These are phyloP conservation scores for Gastrophysa polygoni DNA, from an alignment of 2,888 invertebrate species.

Conservation along the genomic window DNA sequence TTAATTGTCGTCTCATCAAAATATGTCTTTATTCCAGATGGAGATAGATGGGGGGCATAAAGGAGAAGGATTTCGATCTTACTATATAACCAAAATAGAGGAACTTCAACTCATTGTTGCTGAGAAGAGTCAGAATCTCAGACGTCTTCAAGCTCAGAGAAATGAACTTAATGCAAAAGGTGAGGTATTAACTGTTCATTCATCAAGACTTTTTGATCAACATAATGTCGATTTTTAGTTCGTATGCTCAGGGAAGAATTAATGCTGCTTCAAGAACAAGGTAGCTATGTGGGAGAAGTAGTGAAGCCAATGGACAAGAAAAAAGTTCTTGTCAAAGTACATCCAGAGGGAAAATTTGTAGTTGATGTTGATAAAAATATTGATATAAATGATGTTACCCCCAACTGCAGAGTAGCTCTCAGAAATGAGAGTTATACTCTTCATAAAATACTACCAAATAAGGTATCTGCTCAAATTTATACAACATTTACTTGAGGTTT, in stretches of 20 bases:
- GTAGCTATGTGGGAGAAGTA: conserved; percentile 99
- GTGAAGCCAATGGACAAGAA: conserved; percentile 99
- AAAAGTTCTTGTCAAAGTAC: conserved; percentile 98
- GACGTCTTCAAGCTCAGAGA: conserved; percentile 95
- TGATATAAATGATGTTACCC: conserved; percentile 96
- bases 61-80: conserved; percentile 91
- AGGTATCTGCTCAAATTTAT: no score
- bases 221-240: no score
- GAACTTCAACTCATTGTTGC: conserved; percentile 94
- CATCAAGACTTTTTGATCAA: neutral
- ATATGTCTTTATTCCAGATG: conserved; percentile 65
- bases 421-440: conserved; percentile 98
- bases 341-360: conserved; percentile 99
- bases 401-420: conserved; percentile 96
- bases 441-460: conserved; percentile 98
- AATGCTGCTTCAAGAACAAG: conserved; percentile 95
- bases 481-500: neutral
- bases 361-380: conserved; percentile 99
- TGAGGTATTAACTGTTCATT: conserved; percentile 47
- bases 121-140: conserved; percentile 96
- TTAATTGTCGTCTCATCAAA: neutral
- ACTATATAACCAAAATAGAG: conserved; percentile 98
- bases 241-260: conserved; percentile 97
- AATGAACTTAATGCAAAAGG: conserved; percentile 99
- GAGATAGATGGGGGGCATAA: conserved; percentile 72